Evolutionary conservation across 37 sponge, comb jelly and placozoan species (phyloP).

Genomic region (Haliclona indistincta): DNA sequence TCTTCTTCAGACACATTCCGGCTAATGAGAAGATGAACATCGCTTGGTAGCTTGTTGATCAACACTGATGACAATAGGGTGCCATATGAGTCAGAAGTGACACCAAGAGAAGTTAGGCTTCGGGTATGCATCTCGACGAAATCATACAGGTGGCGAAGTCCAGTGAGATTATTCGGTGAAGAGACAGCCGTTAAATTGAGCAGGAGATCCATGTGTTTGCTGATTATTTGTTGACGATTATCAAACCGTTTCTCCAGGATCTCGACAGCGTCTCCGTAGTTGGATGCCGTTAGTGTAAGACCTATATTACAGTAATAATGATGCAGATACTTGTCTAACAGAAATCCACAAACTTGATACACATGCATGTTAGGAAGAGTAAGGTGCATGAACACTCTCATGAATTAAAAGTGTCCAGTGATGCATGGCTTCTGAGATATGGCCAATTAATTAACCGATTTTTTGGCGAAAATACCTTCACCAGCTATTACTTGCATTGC

Average conservation of each 20-base stretch:
- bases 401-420: too few relatives aligned
- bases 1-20: neutral
- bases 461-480: too few relatives aligned
- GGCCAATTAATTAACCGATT: too few relatives aligned
- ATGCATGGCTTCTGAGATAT: too few relatives aligned
- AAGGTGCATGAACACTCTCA: too few relatives aligned
- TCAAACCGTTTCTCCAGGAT: slow-evolving; percentile 16
- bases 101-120: slow-evolving; percentile 7
- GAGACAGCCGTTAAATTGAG: slow-evolving; percentile 6
- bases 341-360: too few relatives aligned
- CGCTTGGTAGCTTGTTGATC: slow-evolving; percentile 13
- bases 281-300: neutral
- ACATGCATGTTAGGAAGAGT: too few relatives aligned
- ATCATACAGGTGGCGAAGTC: slow-evolving; percentile 19
- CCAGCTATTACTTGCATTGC: too few relatives aligned
- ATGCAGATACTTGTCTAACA: too few relatives aligned
- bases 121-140: slow-evolving; percentile 4
- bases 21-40: neutral
- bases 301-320: too few relatives aligned
- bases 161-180: slow-evolving; percentile 2
- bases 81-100: slow-evolving; percentile 20
- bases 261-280: slow-evolving; percentile 6
- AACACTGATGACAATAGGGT: slow-evolving; percentile 26
- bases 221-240: slow-evolving; percentile 9
- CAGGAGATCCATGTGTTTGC: slow-evolving; percentile 18